A percentile compares a stretch with the other conserved stretches of the same genome.
phyloP scores from a whole-genome alignment of 2,113 vertebrate species.

The Sebastes schlegelii region DNA sequence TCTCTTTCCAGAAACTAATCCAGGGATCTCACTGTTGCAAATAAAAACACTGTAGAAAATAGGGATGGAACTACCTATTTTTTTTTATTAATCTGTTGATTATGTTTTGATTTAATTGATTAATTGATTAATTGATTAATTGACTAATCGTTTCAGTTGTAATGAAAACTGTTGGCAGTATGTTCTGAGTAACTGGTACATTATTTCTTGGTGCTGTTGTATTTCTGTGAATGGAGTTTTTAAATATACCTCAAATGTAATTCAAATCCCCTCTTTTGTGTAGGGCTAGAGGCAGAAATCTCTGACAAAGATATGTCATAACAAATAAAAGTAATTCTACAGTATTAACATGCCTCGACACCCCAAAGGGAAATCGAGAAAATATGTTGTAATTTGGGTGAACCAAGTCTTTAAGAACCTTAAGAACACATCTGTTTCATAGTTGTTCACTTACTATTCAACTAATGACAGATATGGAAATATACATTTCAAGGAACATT shows the following conservation, averaged over 20 bases:
- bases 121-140: background rate
- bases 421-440: no score
- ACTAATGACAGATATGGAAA: no score
- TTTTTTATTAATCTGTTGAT: background rate
- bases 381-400: background rate
- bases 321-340: background rate
- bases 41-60: background rate
- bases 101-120: background rate
- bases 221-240: background rate
- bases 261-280: no score
- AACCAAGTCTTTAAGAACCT: background rate
- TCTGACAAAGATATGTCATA: no score
- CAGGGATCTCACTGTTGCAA: background rate
- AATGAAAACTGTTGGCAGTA: background rate
- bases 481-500: no score
- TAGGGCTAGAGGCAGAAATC: background rate
- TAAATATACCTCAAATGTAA: no score
- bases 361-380: background rate
- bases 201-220: no score
- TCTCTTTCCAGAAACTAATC: background rate
- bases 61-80: no score
- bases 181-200: background rate
- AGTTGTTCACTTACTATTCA: no score
- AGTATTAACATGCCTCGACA: background rate
- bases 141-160: no score